Base-by-base conservation (phyloP, 2,113 vertebrate genomes). In the Agelaius tricolor region DNA sequence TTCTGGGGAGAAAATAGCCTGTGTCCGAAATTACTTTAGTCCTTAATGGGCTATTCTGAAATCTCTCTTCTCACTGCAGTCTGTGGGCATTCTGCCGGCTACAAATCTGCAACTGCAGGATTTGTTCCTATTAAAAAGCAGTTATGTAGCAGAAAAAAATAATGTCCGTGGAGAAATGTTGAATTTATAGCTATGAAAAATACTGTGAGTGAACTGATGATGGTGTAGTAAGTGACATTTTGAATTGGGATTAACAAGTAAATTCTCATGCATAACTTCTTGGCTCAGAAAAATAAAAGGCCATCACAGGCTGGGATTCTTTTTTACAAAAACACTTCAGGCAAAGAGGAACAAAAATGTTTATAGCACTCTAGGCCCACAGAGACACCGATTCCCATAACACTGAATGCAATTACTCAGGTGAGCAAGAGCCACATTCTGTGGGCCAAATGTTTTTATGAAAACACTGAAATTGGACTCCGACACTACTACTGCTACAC, bases 41-140 rank as follows among this genome's bases (percentile, higher is more conserved):
- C 62, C 77, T 93, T 92, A 62, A 85, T 5, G 10, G 69, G 37
- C 57, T 43, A 54, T 74, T 24, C 61, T 67, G 54, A 87, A 92
- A 86, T 65, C 55, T 71, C 49, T 86, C 20, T 43, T 96, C 43
- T 71, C 7, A 11, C 51, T 88, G 75, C 51, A 78, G 80, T 39
- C 66, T 1, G 0, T 1, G 7, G 75, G 57, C 82, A 44, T 83
- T 90, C 84, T 96, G 94, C 93, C 88, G 92, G 90, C 80, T 86
- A 78, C 88, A 72, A 49, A 92, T 84, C 68, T 11, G n/a, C 5
- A 4, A 65, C 15, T 62, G 16, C 28, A 51, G 65, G 65, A 90
- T 87, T 93, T 86, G 79, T 79, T 90, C 72, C 65, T 77, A 74
- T 96, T 84, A 90, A 96, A 94, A 96, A 92, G 13, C 52, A 88